phyloP scores from a whole-genome alignment of 2,888 invertebrate genomes.

The Zygaena filipendulae region DNA sequence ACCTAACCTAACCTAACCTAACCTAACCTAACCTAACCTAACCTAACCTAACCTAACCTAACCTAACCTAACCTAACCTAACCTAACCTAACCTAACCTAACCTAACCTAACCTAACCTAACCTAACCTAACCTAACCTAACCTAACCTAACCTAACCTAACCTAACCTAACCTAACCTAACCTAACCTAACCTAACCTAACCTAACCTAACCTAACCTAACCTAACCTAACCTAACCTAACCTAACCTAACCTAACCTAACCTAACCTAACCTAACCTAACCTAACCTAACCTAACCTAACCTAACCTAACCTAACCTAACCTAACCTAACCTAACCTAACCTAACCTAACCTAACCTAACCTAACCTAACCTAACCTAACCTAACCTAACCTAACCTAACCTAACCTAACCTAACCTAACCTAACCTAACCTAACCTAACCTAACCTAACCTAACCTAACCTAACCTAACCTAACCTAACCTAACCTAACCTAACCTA shows the following conservation, averaged over 20 bases:
- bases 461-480: constrained; percentile 18
- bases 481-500: constrained; percentile 14
- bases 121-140: constrained; percentile 14
- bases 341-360: constrained; percentile 18
- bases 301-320: constrained; percentile 3
- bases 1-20: constrained; percentile 14
- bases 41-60: constrained; percentile 14
- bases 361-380: constrained; percentile 15
- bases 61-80: constrained; percentile 14
- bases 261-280: constrained; percentile 3
- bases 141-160: constrained; percentile 10
- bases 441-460: constrained; percentile 16
- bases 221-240: constrained; percentile 11
- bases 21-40: constrained; percentile 12
- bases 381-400: constrained; percentile 15
- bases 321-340: constrained; percentile 16
- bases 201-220: constrained; percentile 7
- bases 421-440: constrained; percentile 14
- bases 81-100: constrained; percentile 14
- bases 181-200: constrained; percentile 11
- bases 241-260: constrained; percentile 11
- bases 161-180: constrained; percentile 13
- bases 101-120: constrained; percentile 14
- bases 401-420: constrained; percentile 15
- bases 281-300: constrained; percentile 1